phyloP scores from a whole-genome alignment of 35 echinoderm and acorn worm genomes.

The Chiridota heheva region DNA sequence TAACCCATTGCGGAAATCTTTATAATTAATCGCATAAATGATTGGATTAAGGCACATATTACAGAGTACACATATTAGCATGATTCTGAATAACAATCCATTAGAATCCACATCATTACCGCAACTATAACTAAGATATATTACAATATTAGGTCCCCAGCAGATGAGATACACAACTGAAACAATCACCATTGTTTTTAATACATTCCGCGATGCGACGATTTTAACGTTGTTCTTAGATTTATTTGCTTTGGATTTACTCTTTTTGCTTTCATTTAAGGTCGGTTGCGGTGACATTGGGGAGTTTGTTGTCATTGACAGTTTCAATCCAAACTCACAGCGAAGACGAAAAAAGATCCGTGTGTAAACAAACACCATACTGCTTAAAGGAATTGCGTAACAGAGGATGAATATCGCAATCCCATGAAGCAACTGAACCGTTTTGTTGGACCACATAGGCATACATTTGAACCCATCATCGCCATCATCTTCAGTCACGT shows the following conservation, averaged over 20 bases:
- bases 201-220: constrained; percentile 52
- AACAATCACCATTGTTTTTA: constrained; percentile 65
- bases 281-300: neutral
- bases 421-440: constrained; percentile 36
- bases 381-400: constrained; percentile 65
- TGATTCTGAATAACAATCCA: constrained; percentile 36
- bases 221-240: neutral
- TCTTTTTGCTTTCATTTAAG: constrained; percentile 16
- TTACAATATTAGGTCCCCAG: constrained; percentile 66
- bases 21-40: constrained; percentile 64
- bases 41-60: constrained; percentile 79
- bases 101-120: constrained; percentile 43
- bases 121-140: constrained; percentile 59
- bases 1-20: constrained; percentile 39
- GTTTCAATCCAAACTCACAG: constrained; percentile 24
- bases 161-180: constrained; percentile 65
- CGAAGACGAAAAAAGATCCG: constrained; percentile 62
- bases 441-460: constrained; percentile 23
- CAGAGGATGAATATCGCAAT: constrained; percentile 73
- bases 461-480: constrained; percentile 10
- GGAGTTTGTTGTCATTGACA: neutral
- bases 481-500: neutral
- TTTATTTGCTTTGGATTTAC: too few species aligned
- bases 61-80: constrained; percentile 44
- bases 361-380: constrained; percentile 86